Evolutionary conservation across 1,140 invertebrate species (phyloP), one percentile per base, ranked within the genome.

Genomic region (Caerostris extrusa): DNA sequence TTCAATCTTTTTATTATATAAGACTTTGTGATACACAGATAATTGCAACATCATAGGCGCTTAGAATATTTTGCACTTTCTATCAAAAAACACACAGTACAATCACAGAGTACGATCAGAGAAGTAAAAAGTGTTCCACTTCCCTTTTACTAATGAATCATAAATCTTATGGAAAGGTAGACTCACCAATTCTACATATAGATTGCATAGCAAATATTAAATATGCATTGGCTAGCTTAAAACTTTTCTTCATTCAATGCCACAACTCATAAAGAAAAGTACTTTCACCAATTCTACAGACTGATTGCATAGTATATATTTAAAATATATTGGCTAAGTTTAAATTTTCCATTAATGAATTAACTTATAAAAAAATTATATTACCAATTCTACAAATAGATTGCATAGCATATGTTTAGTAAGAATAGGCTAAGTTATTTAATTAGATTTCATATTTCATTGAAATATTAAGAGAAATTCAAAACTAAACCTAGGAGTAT

Each of bases 71-170:
- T 85, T 85, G 56, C 83, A 85, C 56, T 88, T 88, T 88, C 61
- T 57, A 57, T 57, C 56, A 88, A 64, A 81, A 77, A 88, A 88
- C 19, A 88, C 50, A 85, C 60, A 67, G 14, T 88, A 64, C 86
- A 64, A 88, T 88, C 86, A 88, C 86, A 88, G 19, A 88, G 55
- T 60, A 88, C 86, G 64, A 88, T 88, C 34, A n/a, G 50, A 85
- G 83, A 85, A 85, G 17, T 17, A 85, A 50, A 85, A 12, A 12
- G 7, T 85, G 50, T 53, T 67, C 6, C 14, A 10, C 10, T 17
- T 67, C 14, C 4, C 7, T 64, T 67, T 77, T 53, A 7, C 12
- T 34, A 53, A 50, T 4, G 50, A 77, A 77, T 50, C 53, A 53
- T 10, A 77, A 50, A 8, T 77, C 7, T 12, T 50, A 53, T 5